Base-by-base conservation (phyloP, 2,797 vertebrate species). In the Danio aesculapii region DNA sequence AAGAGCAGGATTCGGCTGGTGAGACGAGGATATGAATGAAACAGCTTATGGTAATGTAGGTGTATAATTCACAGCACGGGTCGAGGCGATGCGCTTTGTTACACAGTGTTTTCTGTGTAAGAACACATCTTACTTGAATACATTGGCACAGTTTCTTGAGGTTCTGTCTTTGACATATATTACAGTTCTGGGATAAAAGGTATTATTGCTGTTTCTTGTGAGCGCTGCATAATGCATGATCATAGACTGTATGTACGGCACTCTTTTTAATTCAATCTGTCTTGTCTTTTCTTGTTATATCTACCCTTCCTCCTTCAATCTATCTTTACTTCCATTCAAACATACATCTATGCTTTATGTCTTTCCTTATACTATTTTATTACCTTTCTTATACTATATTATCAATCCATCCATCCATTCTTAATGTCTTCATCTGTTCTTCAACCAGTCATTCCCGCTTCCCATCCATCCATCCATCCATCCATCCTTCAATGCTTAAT, bases 41-140 rank as follows among this genome's bases (percentile, higher is more conserved):
- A 55, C 8, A 39, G 58, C 59, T 62, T 55, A 72, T 71, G 49
- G 62, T 79, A 62, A 72, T 72, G 17, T 19, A 49, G 66, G 67
- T 62, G n/a, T 79, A 30, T 63, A 16, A 71, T 62, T 62, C 30
- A 79, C 46, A 50, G 30, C 19, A 41, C 5, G 4, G 12, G 13
- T 62, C 8, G 2, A 52, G 12, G 9, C 14, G 59, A 63, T 14
- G 14, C n/a, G 14, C 19, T 64, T 64, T 11, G 4, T 70, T 78
- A 11, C 66, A 50, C 19, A 2, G 7, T 12, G 43, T 58, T 21
- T 61, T 41, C 7, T 21, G n/a, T 47, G 52, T 5, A 62, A 39
- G 59, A 62, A 62, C 12, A 21, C 57, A 59, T 41, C 30, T 57
- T 13, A 44, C 2, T 16, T 50, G 1, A 71, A 55, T 19, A 19